A percentile compares a stretch with the other conserved stretches of the same genome.
Conservation (phyloP, 2,888 invertebrate genomes). For the Didymodactylos carnosus region DNA sequence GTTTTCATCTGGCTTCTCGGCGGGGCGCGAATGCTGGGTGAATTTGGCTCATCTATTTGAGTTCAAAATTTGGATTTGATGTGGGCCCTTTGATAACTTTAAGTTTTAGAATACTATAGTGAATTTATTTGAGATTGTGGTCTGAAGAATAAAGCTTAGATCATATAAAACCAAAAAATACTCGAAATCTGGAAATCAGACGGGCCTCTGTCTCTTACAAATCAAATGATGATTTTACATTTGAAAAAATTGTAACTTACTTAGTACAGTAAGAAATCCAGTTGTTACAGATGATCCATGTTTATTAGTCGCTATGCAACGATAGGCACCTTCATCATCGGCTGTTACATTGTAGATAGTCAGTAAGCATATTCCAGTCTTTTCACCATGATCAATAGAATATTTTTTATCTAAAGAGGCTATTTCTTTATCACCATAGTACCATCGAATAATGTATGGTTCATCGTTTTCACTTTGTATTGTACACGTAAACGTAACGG, state of each 20-base stretch:
- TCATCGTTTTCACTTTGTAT: background rate
- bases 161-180: too few relatives aligned
- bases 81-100: too few relatives aligned
- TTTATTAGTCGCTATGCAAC: conserved; percentile 30
- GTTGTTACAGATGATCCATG: conserved; percentile 30
- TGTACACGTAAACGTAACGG: background rate
- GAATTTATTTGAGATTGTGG: too few relatives aligned
- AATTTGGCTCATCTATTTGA: too few relatives aligned
- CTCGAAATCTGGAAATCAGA: too few relatives aligned
- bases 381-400: background rate
- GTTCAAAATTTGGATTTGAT: too few relatives aligned
- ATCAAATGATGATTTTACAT: too few relatives aligned
- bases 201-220: too few relatives aligned
- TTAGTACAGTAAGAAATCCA: conserved; percentile 26
- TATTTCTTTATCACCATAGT: background rate
- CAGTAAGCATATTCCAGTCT: background rate
- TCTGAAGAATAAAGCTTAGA: too few relatives aligned
- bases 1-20: too few relatives aligned
- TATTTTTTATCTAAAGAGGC: background rate
- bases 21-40: too few relatives aligned
- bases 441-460: background rate
- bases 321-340: conserved; percentile 28
- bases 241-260: background rate
- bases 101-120: too few relatives aligned
- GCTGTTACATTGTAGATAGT: conserved; percentile 19